Conservation (phyloP, 2,888 invertebrate species). For the Apodemia duryi region DNA sequence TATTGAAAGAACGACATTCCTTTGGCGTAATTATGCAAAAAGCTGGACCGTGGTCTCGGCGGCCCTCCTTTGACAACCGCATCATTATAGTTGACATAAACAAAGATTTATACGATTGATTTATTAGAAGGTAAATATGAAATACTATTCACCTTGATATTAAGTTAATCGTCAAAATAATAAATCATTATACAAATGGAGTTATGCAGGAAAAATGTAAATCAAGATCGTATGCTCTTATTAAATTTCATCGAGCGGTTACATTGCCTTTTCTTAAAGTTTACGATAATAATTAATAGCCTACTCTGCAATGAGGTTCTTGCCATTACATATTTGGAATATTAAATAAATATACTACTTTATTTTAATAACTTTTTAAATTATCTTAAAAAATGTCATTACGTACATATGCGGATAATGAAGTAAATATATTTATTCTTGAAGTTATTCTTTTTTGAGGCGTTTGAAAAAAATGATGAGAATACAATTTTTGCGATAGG, state of each 20-base stretch:
- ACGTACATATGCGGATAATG: too few species aligned
- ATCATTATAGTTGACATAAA: conserved; percentile 75
- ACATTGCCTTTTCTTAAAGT: conserved; percentile 20
- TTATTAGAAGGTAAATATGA: conserved; percentile 61
- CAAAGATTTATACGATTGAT: conserved; percentile 71
- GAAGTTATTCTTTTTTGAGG: too few species aligned
- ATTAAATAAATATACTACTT: neutral
- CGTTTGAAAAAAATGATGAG: too few species aligned
- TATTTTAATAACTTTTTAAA: too few species aligned
- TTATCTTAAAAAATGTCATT: too few species aligned
- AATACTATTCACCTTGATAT: conserved; percentile 41
- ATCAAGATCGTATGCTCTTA: conserved; percentile 25
- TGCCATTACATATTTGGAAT: neutral
- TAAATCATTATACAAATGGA: conserved; percentile 31
- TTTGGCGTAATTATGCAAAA: conserved; percentile 74
- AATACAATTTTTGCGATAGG: too few species aligned
- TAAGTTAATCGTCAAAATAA: conserved; percentile 29
- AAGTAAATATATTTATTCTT: too few species aligned
- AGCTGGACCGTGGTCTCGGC: conserved; percentile 69
- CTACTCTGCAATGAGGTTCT: neutral
- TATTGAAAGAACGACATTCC: conserved; percentile 73
- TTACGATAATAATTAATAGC: conserved; percentile 14
- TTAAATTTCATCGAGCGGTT: conserved; percentile 24
- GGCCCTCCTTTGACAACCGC: conserved; percentile 70
- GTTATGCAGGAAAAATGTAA: conserved; percentile 25